Conservation (phyloP, 2,113 vertebrate genomes). For the Salvator merianae region DNA sequence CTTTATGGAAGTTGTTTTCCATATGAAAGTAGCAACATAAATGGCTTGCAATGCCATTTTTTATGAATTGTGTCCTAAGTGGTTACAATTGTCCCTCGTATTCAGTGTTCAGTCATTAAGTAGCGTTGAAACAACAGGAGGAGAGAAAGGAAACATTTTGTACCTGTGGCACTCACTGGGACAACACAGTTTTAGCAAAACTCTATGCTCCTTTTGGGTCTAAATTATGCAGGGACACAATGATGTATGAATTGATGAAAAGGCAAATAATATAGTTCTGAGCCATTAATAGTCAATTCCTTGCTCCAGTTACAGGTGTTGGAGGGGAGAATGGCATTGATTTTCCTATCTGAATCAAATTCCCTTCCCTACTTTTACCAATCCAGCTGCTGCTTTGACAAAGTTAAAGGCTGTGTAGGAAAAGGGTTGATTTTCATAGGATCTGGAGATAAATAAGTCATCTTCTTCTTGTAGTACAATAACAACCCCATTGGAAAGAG, state of each 20-base stretch:
- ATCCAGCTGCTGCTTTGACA: conserved; percentile 59
- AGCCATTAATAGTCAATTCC: conserved; percentile 73
- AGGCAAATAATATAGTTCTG: conserved; percentile 79
- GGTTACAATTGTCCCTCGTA: conserved; percentile 79
- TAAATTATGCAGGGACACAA: conserved; percentile 76
- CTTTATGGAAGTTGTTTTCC: conserved; percentile 81
- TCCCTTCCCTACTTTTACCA: conserved; percentile 57
- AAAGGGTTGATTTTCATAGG: conserved; percentile 49
- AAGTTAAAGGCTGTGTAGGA: conserved; percentile 56
- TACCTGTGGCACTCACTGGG: conserved; percentile 79
- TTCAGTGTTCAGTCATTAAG: conserved; percentile 82
- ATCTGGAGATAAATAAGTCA: conserved; percentile 32
- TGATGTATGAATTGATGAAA: conserved; percentile 75
- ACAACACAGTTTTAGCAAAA: conserved; percentile 76
- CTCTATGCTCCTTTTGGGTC: conserved; percentile 70
- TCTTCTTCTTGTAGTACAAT: conserved; percentile 17
- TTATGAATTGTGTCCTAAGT: conserved; percentile 81
- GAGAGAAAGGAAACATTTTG: conserved; percentile 80
- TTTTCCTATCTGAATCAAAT: conserved; percentile 73
- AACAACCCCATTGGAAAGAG: conserved; percentile 15
- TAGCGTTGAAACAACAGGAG: conserved; percentile 83
- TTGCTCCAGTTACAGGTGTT: conserved; percentile 46
- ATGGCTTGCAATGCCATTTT: conserved; percentile 72
- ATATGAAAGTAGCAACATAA: conserved; percentile 83
- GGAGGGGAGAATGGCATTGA: conserved; percentile 51